Conservation (phyloP, 2,888 invertebrate species). For the Drosophila lutescens region DNA sequence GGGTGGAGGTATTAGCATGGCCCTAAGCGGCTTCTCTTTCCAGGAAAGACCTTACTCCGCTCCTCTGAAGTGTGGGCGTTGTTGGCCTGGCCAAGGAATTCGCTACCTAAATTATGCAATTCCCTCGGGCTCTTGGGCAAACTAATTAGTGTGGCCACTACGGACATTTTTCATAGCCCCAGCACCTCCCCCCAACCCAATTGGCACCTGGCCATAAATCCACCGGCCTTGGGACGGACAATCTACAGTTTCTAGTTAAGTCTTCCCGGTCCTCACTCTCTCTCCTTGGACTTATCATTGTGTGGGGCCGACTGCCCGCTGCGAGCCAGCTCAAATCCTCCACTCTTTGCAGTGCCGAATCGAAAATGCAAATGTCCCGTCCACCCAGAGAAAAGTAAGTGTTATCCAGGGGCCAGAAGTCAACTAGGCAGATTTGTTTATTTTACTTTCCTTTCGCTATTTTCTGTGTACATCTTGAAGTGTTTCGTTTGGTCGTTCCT, state of each 20-base stretch:
- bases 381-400: neutral
- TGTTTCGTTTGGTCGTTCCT: neutral
- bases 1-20: constrained; percentile 63
- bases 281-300: constrained; percentile 43
- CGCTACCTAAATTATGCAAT: constrained; percentile 76
- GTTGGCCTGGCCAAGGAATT: constrained; percentile 45
- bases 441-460: neutral
- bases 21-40: constrained; percentile 65
- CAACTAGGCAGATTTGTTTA: constrained; percentile 12
- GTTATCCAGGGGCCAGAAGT: constrained; percentile 11
- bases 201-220: constrained; percentile 68
- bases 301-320: constrained; percentile 56
- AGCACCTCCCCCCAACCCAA: constrained; percentile 17
- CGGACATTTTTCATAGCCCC: constrained; percentile 65
- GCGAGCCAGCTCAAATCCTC: constrained; percentile 43
- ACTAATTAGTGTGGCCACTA: constrained; percentile 71
- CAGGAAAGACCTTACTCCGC: constrained; percentile 60
- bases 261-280: constrained; percentile 35
- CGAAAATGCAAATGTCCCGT: constrained; percentile 9
- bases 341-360: neutral
- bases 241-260: constrained; percentile 72
- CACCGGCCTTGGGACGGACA: constrained; percentile 30
- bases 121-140: constrained; percentile 53
- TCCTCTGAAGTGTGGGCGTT: constrained; percentile 74
- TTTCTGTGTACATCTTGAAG: neutral